Percentiles rank a stretch among this genome's conserved stretches.
Conservation (phyloP, 2,888 invertebrate genomes). For the Sisyra nigra region DNA sequence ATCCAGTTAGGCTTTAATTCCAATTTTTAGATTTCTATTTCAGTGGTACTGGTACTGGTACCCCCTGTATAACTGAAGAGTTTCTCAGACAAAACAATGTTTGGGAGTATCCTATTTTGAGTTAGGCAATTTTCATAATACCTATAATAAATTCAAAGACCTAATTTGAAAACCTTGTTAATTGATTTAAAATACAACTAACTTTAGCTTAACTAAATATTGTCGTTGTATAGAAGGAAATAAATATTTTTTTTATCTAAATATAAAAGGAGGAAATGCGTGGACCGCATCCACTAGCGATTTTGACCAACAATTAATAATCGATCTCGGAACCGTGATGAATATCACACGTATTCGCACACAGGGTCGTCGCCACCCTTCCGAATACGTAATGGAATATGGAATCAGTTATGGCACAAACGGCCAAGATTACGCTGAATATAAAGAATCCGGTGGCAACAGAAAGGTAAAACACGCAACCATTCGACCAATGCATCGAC, state of each 20-base stretch:
- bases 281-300: conserved; percentile 87
- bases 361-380: conserved; percentile 77
- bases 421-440: conserved; percentile 76
- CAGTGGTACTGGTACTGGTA: too few relatives aligned
- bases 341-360: conserved; percentile 81
- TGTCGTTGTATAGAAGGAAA: neutral
- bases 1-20: too few relatives aligned
- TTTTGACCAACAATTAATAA: conserved; percentile 79
- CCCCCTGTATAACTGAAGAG: too few relatives aligned
- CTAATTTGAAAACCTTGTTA: too few relatives aligned
- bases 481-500: too few relatives aligned
- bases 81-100: too few relatives aligned
- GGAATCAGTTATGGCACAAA: conserved; percentile 85
- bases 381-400: conserved; percentile 88
- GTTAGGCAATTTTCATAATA: too few relatives aligned
- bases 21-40: too few relatives aligned
- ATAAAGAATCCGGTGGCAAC: conserved; percentile 79
- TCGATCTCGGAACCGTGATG: conserved; percentile 77
- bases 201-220: too few relatives aligned
- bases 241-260: neutral
- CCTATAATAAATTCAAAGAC: too few relatives aligned
- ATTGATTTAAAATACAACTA: too few relatives aligned
- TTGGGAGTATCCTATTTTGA: too few relatives aligned
- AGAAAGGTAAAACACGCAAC: conserved; percentile 54
- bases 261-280: conserved; percentile 60